Base-by-base conservation (phyloP, 1,140 invertebrate species). In the Cylas formicarius region DNA sequence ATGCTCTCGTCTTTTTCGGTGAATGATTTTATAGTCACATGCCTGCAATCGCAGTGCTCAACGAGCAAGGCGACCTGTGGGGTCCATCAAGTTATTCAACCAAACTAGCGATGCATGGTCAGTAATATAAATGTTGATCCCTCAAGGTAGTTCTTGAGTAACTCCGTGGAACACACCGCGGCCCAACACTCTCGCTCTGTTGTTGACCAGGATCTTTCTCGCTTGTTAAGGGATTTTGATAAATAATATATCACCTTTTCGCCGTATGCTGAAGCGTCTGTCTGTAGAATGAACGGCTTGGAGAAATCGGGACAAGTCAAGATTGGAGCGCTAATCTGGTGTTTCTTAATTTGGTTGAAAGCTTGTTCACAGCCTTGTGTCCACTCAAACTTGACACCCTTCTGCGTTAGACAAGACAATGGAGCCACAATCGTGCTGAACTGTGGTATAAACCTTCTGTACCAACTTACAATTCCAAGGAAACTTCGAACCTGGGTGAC, bases 121-220 rank as follows among this genome's bases (percentile, higher is more conserved):
- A 1, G 67, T 70, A 7, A 70, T 55, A 2, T 26, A 59, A 34
- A 73, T 69, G 9, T 58, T 37, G 11, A 52, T 53, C 9, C 60
- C 64, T 29, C 60, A 39, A 6, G 72, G 13, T 45, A 66, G 72
- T 26, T 44, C 11, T 56, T 18, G 21, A 63, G 60, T 19, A 62
- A 52, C 20, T 62, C 48, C 3, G 70, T 56, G 1, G 57, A 58
- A 37, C 53, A 60, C 10, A 70, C 28, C 5, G 71, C 38, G 10
- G 64, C 69, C 14, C 72, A 46, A 29, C 55, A 57, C 58, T 74
- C 71, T 36, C 49, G 45, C 53, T 73, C 63, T 1, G 61, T 67
- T 1, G 53, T 53, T 1, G 50, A 35, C 42, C 63, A 72, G 5
- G 63, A 64, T 24, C 27, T 26, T 54, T 72, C 68, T 2, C 42